phyloP scores from a whole-genome alignment of 2,888 invertebrate genomes.

The Tiliacea aurago region DNA sequence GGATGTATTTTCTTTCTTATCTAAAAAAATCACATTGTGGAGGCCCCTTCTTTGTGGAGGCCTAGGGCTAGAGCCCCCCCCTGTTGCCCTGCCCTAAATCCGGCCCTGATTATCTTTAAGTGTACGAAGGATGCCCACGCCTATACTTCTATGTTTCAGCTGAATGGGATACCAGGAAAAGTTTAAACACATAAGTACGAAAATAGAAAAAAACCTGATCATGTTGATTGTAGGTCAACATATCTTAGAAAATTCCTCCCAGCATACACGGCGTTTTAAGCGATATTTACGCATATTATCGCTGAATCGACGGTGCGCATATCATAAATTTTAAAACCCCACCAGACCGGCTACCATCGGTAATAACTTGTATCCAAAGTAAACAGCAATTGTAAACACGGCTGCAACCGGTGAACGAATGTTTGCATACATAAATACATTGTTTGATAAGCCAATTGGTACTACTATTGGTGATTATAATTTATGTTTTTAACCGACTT shows the following conservation, averaged over 20 bases:
- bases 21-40: too few relatives aligned
- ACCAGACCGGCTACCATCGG: conserved; percentile 64
- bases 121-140: too few relatives aligned
- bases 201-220: too few relatives aligned
- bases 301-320: conserved; percentile 70
- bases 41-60: too few relatives aligned
- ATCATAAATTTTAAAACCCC: conserved; percentile 80
- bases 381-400: conserved; percentile 71
- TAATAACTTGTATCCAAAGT: conserved; percentile 76
- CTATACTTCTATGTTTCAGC: neutral
- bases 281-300: conserved; percentile 70
- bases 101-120: too few relatives aligned
- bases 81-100: too few relatives aligned
- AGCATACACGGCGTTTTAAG: conserved; percentile 47
- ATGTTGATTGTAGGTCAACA: conserved; percentile 9
- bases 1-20: too few relatives aligned
- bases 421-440: conserved; percentile 74
- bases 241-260: neutral
- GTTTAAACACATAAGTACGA: too few relatives aligned
- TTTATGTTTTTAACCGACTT: neutral
- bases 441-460: conserved; percentile 60
- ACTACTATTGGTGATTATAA: conserved; percentile 27
- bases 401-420: conserved; percentile 59
- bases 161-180: neutral
- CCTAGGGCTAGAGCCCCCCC: too few relatives aligned